Conservation (phyloP, 2,797 vertebrate genomes). For the Mustela erminea region DNA sequence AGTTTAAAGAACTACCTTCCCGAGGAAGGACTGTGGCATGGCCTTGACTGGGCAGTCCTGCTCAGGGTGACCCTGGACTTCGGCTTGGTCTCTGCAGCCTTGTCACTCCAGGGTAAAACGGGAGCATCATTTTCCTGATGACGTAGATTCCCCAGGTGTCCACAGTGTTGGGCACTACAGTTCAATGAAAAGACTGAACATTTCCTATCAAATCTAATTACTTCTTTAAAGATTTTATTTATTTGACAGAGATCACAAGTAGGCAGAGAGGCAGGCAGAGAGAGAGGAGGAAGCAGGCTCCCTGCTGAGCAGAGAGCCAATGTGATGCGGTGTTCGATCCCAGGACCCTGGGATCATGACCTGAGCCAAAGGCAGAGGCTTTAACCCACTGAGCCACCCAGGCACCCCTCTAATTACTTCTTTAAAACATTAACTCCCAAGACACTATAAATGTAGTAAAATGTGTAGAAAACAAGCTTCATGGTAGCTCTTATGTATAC, state of each 20-base stretch:
- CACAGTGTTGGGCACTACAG: not conserved
- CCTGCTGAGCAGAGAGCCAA: no score
- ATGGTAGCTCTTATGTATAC: accelerated
- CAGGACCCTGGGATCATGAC: no score
- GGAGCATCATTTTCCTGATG: not conserved
- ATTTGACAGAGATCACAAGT: no score
- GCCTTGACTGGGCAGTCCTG: no score
- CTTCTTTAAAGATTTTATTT: not conserved
- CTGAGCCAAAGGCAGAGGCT: no score
- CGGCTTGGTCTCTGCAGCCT: not conserved
- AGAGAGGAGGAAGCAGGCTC: no score
- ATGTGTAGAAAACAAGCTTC: not conserved
- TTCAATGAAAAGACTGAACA: not conserved
- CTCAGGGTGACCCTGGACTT: not conserved
- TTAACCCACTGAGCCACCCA: no score
- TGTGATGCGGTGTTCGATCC: no score
- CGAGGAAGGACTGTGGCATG: not conserved
- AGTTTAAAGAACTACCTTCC: not conserved
- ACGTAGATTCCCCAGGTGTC: no score
- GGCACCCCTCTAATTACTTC: not conserved
- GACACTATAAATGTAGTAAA: not conserved
- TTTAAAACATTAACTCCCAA: not conserved
- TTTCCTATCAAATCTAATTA: not conserved
- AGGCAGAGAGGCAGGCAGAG: no score
- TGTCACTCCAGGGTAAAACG: not conserved